These are phyloP conservation scores for Cheilosia vulpina DNA, from an alignment of 2,888 invertebrate genomes.

Conservation along the genomic window DNA sequence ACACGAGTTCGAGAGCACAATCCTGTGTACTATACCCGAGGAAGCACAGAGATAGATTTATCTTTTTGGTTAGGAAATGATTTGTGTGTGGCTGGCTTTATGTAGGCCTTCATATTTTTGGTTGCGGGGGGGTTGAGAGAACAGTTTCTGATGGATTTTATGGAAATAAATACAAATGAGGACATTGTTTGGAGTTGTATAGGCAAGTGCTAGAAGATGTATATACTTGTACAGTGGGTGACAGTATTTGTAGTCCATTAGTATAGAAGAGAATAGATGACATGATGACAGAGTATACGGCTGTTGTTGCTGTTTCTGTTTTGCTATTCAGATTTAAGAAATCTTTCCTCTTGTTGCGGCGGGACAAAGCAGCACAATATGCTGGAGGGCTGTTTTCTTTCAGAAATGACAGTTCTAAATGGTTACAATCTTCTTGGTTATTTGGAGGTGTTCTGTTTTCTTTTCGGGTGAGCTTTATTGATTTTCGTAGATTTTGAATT, in stretches of 20 bases:
- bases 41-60: conserved; percentile 47
- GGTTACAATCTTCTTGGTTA: conserved; percentile 50
- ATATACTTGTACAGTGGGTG: conserved; percentile 21
- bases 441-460: conserved; percentile 1
- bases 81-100: conserved; percentile 62
- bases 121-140: background rate
- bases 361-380: conserved; percentile 10
- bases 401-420: conserved; percentile 37
- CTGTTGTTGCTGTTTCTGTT: conserved; percentile 27
- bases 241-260: conserved; percentile 69
- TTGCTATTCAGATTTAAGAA: conserved; percentile 7
- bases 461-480: too few relatives aligned
- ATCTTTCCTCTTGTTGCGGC: conserved; percentile 2
- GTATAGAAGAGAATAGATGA: conserved; percentile 40
- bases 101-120: conserved; percentile 61
- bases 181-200: conserved; percentile 51
- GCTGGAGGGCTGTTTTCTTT: conserved; percentile 21
- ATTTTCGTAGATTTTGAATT: too few relatives aligned
- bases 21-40: background rate
- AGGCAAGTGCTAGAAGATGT: background rate
- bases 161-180: conserved; percentile 74
- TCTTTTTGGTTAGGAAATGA: conserved; percentile 68
- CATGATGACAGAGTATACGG: conserved; percentile 49
- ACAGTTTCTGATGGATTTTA: conserved; percentile 52
- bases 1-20: too few relatives aligned